Evolutionary conservation across 2,888 invertebrate genomes (phyloP), one percentile per base, ranked within the genome.

Genomic region (Linnaemya vulpina): DNA sequence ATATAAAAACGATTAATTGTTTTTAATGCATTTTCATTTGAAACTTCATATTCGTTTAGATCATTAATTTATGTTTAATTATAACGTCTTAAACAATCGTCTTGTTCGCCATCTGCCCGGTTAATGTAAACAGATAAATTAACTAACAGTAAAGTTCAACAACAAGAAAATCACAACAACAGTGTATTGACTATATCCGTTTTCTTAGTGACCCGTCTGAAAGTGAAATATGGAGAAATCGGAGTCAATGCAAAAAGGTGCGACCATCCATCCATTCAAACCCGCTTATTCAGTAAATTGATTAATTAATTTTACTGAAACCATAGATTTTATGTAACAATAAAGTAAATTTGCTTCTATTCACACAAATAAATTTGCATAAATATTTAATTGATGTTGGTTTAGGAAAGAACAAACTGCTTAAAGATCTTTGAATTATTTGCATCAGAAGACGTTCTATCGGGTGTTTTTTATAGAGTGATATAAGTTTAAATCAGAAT

Each of bases 51-150:
- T 46, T 63, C 55, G 43, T 60, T 76, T 74, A 43, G 51, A 71
- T 71, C 62, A 71, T 51, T 62, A 63, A 70, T 79, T 83, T 75
- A 76, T 84, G 76, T 60, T 78, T 73, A 78, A 83, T 77, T 43
- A 49, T 22, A 38, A 63, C 20, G 30, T 55, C 55, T 22, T 55
- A 65, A 43, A 4, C 22, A 67, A 55, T 43, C 25, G 17, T 65
- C 20, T 65, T 17, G 40, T 30, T 43, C 55, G 49, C n/a, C 38
- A 74, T 62, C 1, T 38, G 38, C 4, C 38, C 8, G 9, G 8
- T 8, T 10, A 38, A 38, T 3, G 8, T 38, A 38, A 10, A 5
- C 3, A 10, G 11, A 38, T 38, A 38, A 38, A 38, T 38, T 38
- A 7, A 1, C 9, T 38, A 38, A 8, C n/a, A n/a, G n/a, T n/a